Conservation (phyloP, 2,888 invertebrate genomes). For the Andrena fulva region DNA sequence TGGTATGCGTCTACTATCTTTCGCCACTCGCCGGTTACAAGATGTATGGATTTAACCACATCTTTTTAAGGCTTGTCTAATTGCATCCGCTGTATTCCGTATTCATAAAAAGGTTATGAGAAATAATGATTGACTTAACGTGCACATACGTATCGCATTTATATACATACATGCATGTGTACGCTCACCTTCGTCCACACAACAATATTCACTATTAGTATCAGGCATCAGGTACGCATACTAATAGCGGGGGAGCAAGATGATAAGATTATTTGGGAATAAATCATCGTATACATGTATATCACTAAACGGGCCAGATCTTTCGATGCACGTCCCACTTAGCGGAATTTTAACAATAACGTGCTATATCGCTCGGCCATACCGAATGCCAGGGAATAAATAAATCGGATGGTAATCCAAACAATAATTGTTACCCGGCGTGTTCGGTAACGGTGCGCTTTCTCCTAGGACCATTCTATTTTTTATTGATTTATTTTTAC, state of each 20-base stretch:
- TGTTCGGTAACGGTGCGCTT: constrained; percentile 50
- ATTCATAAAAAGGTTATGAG: constrained; percentile 81
- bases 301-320: constrained; percentile 20
- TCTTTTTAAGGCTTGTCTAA: constrained; percentile 61
- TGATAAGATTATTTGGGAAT: constrained; percentile 35
- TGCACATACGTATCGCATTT: constrained; percentile 66
- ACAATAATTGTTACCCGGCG: constrained; percentile 31
- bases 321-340: constrained; percentile 19
- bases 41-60: constrained; percentile 55
- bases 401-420: constrained; percentile 50
- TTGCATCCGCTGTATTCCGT: constrained; percentile 59
- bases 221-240: constrained; percentile 54
- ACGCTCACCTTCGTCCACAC: constrained; percentile 57
- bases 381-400: constrained; percentile 43
- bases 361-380: constrained; percentile 35
- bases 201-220: constrained; percentile 43
- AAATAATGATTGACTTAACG: constrained; percentile 83
- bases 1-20: constrained; percentile 46
- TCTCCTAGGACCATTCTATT: constrained; percentile 18
- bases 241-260: constrained; percentile 33
- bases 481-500: constrained; percentile 24
- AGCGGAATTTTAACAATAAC: constrained; percentile 24
- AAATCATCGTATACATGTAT: constrained; percentile 44
- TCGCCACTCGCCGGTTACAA: constrained; percentile 53
- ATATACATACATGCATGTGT: constrained; percentile 41